Base-by-base conservation (phyloP, 64 coral and sea anemone species). In the Pachyseris speciosa region DNA sequence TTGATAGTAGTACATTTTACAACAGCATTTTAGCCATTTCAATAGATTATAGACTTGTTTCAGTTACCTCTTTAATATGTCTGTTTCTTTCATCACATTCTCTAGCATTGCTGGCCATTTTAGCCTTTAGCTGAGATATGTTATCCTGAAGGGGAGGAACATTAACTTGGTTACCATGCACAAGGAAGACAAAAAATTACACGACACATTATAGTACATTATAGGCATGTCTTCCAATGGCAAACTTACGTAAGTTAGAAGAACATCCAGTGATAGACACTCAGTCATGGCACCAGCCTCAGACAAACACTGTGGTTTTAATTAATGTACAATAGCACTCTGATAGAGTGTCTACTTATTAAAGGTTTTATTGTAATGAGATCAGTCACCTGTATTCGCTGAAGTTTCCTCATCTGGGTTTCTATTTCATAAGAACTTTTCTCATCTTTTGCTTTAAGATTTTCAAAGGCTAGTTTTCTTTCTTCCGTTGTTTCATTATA, bases 401-500 rank as follows among this genome's bases (percentile, higher is more conserved):
- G 97, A 17, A 99, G 81, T 51, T 99, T 99, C 73, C 97, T 95
- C 97, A 99, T 99, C 86, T 99, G 97, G 53, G 93, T 99, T 42
- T 99, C 97, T 69, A 99, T 99, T 83, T 99, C 97, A 80, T 99
- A 93, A 22, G 97, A 91, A 80, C 97, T 99, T 67, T 99, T 99
- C 55, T 99, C 97, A 93, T 99, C 97, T 90, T 95, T 92, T 44
- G 90, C 90, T 75, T 99, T 99, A 8, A 99, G 80, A 73, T 99
- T 99, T 92, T 99, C 97, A 95, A 99, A 99, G 11, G 97, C 97
- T 22, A 95, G 73, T 75, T 99, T 99, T 85, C 97, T 86, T 49
- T 99, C 97, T 65, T 95, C 97, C 36, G 97, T 99, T 51, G 97
- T 99, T 80, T 99, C 97, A 90, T 99, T 99, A 69, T 99, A 99